Evolutionary conservation across 2,113 vertebrate species (phyloP).

Genomic region (Pangasianodon hypophthalmus): DNA sequence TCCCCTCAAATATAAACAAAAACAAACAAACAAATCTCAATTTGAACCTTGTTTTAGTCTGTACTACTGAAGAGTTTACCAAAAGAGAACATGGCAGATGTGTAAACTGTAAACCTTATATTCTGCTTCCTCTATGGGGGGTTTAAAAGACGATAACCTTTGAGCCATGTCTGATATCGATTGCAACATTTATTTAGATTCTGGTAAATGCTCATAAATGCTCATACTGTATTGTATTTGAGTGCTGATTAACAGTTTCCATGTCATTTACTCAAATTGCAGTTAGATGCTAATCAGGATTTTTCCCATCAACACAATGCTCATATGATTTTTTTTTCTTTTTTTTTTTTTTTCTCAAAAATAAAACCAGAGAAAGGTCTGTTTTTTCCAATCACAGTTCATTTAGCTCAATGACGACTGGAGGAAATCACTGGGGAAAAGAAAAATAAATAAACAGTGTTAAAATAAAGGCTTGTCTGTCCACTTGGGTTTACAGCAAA

Average conservation of each 20-base stretch:
- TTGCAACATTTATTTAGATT: slow-evolving; percentile 55
- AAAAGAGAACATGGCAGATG: background rate
- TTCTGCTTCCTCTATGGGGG: background rate
- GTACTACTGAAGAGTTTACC: background rate
- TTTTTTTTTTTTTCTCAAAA: slow-evolving; percentile 53
- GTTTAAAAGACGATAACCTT: slow-evolving; percentile 1
- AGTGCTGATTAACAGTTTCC: slow-evolving; percentile 62
- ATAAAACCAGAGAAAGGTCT: slow-evolving; percentile 32
- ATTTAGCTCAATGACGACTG: slow-evolving; percentile 58
- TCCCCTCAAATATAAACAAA: background rate
- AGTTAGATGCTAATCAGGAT: slow-evolving; percentile 29
- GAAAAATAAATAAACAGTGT: slow-evolving; percentile 70
- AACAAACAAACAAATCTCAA: background rate
- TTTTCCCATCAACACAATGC: slow-evolving; percentile 57
- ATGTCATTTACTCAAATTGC: slow-evolving; percentile 36
- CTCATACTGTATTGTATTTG: slow-evolving; percentile 46
- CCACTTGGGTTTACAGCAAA: slow-evolving; percentile 74
- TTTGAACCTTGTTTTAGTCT: background rate
- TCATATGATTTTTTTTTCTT: slow-evolving; percentile 22
- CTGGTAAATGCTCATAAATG: slow-evolving; percentile 34
- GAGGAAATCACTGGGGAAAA: slow-evolving; percentile 54
- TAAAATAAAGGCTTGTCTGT: slow-evolving; percentile 68
- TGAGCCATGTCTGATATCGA: slow-evolving; percentile 55
- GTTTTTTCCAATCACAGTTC: slow-evolving; percentile 45
- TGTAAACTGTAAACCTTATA: background rate